Evolutionary conservation across 2,888 invertebrate genomes (phyloP).

Genomic region (Gortyna flavago): DNA sequence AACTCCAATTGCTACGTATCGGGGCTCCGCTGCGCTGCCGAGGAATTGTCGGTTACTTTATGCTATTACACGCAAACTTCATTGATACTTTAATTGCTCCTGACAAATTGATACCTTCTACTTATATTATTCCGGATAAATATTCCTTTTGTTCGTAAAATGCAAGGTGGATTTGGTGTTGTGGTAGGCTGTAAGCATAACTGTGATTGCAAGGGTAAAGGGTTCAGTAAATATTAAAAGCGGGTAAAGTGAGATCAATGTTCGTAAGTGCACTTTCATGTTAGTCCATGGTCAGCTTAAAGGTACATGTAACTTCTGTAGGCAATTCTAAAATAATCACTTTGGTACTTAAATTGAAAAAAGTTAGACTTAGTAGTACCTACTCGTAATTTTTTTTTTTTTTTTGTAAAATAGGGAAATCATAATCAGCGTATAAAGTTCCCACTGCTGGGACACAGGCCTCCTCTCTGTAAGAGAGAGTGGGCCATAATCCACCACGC

Average conservation of each 20-base stretch:
- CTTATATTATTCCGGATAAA: constrained; percentile 27
- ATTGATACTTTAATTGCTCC: constrained; percentile 72
- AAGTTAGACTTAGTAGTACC: not conserved
- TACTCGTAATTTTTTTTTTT: not conserved
- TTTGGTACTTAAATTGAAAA: not conserved
- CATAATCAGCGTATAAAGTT: too few relatives aligned
- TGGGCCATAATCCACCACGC: too few relatives aligned
- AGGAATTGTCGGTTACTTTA: constrained; percentile 73
- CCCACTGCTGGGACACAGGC: too few relatives aligned
- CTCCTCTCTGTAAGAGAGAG: too few relatives aligned
- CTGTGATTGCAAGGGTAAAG: not conserved
- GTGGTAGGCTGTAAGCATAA: not conserved
- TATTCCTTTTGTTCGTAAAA: constrained; percentile 3
- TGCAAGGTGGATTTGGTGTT: not conserved
- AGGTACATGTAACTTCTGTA: too few relatives aligned
- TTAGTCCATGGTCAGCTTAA: too few relatives aligned
- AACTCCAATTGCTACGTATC: constrained; percentile 82
- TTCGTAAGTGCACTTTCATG: not conserved
- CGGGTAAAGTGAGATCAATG: not conserved
- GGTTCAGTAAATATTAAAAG: not conserved
- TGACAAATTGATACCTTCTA: constrained; percentile 53
- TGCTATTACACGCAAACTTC: constrained; percentile 74
- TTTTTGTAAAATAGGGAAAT: too few relatives aligned
- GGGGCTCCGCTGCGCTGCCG: constrained; percentile 73
- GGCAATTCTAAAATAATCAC: not conserved